Evolutionary conservation across 2,113 vertebrate species (phyloP).

Genomic region (Triplophysa siluroides): DNA sequence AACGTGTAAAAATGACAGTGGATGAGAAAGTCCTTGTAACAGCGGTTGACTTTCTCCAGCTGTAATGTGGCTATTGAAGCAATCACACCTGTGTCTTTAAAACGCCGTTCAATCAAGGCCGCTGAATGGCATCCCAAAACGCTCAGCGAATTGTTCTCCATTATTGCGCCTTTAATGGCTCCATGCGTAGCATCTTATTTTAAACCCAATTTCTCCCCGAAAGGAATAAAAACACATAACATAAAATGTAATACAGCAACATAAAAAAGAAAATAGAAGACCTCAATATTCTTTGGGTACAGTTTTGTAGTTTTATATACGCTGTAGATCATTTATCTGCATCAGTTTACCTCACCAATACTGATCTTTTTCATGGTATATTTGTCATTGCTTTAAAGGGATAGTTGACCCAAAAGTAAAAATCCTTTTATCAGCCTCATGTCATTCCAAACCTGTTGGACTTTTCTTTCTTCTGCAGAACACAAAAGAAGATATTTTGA

Average conservation of each 20-base stretch:
- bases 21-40: not conserved
- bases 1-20: not conserved
- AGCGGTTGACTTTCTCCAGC: not conserved
- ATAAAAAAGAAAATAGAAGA: not conserved
- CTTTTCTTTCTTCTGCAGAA: no score
- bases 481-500: no score
- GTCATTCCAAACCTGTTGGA: no score
- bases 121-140: slow-evolving; percentile 47
- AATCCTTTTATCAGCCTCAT: no score
- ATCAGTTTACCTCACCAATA: not conserved
- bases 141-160: slow-evolving; percentile 34
- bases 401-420: no score
- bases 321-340: not conserved
- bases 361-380: slow-evolving; percentile 45
- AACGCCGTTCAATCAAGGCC: slow-evolving; percentile 46
- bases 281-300: not conserved
- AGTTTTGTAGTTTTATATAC: not conserved
- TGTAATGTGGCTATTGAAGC: slow-evolving; percentile 31
- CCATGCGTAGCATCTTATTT: slow-evolving; percentile 36
- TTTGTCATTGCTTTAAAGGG: slow-evolving; percentile 51
- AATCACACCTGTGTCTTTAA: slow-evolving; percentile 42
- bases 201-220: slow-evolving; percentile 33
- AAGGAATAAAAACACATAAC: not conserved
- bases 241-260: slow-evolving; percentile 13
- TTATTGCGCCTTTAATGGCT: slow-evolving; percentile 47